Evolutionary conservation across 2,113 vertebrate genomes (phyloP).

Genomic region (Rhipidura dahli): DNA sequence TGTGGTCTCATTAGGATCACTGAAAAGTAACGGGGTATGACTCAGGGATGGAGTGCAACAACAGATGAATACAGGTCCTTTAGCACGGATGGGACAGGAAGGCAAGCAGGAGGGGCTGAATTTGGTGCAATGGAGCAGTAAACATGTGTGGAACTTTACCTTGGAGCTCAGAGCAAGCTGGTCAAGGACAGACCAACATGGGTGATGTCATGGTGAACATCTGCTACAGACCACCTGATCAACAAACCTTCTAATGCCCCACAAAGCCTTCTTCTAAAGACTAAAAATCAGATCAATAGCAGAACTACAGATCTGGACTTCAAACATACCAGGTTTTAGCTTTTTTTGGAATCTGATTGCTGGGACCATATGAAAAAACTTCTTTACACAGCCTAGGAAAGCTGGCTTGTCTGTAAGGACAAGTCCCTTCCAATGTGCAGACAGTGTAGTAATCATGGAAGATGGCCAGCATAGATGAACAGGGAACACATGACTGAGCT

Average conservation of each 20-base stretch:
- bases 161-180: not conserved
- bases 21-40: not conserved
- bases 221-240: not conserved
- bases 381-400: not conserved
- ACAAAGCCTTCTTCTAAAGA: not conserved
- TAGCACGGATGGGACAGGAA: not conserved
- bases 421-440: not conserved
- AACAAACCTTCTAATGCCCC: not conserved
- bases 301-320: not conserved
- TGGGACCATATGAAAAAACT: fast-evolving
- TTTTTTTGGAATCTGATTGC: not conserved
- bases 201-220: not conserved
- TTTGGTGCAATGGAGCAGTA: not conserved
- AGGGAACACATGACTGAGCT: not conserved
- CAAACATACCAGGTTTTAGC: not conserved
- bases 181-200: not conserved
- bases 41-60: not conserved
- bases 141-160: not conserved
- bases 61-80: not conserved
- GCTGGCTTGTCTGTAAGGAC: not conserved
- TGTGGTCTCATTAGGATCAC: not conserved
- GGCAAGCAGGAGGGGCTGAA: not conserved
- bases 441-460: not conserved
- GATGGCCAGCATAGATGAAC: not conserved
- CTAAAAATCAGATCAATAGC: not conserved